Percentiles rank a stretch among this genome's conserved stretches.
phyloP scores from a whole-genome alignment of 2,797 vertebrate species.

The Falco concolor region DNA sequence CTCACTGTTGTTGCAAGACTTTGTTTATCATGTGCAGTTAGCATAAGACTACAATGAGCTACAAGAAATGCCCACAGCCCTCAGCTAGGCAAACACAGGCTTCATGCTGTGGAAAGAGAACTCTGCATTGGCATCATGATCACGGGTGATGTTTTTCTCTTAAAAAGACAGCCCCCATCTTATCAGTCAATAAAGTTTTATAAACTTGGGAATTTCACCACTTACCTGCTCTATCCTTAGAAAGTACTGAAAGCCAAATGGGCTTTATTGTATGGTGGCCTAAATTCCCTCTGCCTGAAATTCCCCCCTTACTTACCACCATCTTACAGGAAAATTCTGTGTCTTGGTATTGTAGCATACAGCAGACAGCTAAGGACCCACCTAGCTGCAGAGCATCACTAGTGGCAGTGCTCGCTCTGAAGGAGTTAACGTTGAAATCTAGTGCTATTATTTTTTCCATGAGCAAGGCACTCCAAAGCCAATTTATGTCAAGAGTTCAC shows the following conservation, averaged over 20 bases:
- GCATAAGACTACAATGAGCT: background rate
- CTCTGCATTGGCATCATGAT: background rate
- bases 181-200: background rate
- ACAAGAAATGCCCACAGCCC: background rate
- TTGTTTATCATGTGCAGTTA: background rate
- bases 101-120: background rate
- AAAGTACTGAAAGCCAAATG: background rate
- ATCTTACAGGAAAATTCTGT: background rate
- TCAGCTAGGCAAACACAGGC: background rate
- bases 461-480: background rate
- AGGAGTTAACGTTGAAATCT: constrained; percentile 4
- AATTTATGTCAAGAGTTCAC: background rate
- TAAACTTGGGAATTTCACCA: background rate
- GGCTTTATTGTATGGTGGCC: background rate
- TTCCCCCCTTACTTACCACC: background rate
- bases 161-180: background rate
- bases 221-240: background rate
- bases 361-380: background rate
- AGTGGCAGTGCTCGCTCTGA: background rate
- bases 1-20: background rate
- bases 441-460: background rate
- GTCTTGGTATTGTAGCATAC: background rate
- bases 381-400: background rate
- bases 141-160: background rate
- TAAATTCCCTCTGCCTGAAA: background rate